Percentiles rank a stretch among this genome's conserved stretches.
phyloP scores from a whole-genome alignment of 1,140 invertebrate genomes.

The Zelostemma sp. region DNA sequence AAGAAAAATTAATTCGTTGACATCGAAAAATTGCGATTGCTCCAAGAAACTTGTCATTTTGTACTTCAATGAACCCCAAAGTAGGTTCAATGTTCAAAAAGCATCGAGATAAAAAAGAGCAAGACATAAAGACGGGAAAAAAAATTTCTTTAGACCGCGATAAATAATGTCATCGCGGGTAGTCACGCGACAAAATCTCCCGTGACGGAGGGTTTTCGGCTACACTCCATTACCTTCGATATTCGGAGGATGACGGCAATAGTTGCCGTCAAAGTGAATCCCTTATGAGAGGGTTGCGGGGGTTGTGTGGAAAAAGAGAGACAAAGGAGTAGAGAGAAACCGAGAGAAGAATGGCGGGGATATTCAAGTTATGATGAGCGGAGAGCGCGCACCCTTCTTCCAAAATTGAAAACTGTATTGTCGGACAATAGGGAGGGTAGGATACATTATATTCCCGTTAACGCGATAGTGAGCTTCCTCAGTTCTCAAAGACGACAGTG shows the following conservation, averaged over 20 bases:
- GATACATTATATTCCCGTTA: conserved; percentile 64
- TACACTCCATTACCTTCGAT: conserved; percentile 64
- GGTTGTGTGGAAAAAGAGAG: conserved; percentile 33
- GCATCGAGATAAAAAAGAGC: conserved; percentile 19
- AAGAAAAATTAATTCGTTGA: no score
- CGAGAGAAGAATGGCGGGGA: conserved; percentile 23
- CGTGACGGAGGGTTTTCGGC: conserved; percentile 60
- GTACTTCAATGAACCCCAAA: no score
- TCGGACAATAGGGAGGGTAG: conserved; percentile 40
- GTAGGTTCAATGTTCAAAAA: no score
- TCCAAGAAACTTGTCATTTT: no score
- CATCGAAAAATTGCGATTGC: no score
- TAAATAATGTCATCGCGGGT: conserved; percentile 57
- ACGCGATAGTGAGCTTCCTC: conserved; percentile 40
- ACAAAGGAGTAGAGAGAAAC: conserved; percentile 17
- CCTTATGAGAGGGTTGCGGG: conserved; percentile 32
- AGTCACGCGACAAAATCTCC: conserved; percentile 58
- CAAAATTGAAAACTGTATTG: conserved; percentile 65
- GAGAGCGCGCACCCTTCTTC: conserved; percentile 47
- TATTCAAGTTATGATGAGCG: conserved; percentile 14
- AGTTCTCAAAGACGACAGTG: conserved; percentile 46
- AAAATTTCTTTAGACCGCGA: conserved; percentile 52
- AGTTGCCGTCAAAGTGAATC: conserved; percentile 50
- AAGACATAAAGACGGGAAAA: conserved; percentile 15
- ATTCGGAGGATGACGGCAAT: conserved; percentile 49